A percentile compares a stretch with the other conserved stretches of the same genome.
Conservation (phyloP, 2,888 invertebrate genomes). For the Aradus depressus region DNA sequence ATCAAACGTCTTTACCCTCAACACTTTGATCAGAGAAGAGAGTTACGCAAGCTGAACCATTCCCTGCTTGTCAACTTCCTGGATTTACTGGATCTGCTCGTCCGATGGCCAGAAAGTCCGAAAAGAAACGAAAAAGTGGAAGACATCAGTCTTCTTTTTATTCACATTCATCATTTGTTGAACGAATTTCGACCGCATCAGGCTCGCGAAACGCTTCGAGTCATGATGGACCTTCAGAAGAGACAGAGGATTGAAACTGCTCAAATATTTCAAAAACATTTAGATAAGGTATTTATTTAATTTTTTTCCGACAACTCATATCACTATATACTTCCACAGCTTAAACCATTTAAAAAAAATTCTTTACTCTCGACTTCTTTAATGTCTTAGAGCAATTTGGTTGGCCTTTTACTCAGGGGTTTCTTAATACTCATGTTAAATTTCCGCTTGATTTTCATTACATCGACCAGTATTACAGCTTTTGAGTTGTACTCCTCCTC, state of each 20-base stretch:
- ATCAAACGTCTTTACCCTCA: constrained; percentile 86
- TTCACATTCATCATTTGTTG: constrained; percentile 95
- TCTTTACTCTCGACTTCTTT: too few relatives aligned
- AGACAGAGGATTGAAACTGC: constrained; percentile 83
- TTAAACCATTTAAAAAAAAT: too few relatives aligned
- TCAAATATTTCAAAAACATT: constrained; percentile 78
- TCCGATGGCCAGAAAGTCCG: constrained; percentile 83
- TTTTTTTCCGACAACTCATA: too few relatives aligned
- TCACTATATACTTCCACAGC: too few relatives aligned
- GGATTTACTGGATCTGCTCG: constrained; percentile 82
- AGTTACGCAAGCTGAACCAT: constrained; percentile 90
- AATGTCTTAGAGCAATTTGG: too few relatives aligned
- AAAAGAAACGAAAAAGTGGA: constrained; percentile 89
- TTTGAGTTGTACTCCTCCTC: too few relatives aligned
- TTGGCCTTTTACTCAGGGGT: too few relatives aligned
- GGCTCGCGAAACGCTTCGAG: constrained; percentile 85
- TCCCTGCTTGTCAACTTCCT: constrained; percentile 88
- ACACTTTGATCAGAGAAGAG: constrained; percentile 87
- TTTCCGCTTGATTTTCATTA: too few relatives aligned
- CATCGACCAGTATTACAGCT: too few relatives aligned
- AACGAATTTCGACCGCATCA: constrained; percentile 98
- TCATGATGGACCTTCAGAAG: constrained; percentile 93
- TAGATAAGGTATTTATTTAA: constrained; percentile 66
- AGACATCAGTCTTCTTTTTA: constrained; percentile 91
- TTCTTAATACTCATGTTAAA: too few relatives aligned